phyloP scores from a whole-genome alignment of 2,797 vertebrate genomes.

The Anolis apletophallus region DNA sequence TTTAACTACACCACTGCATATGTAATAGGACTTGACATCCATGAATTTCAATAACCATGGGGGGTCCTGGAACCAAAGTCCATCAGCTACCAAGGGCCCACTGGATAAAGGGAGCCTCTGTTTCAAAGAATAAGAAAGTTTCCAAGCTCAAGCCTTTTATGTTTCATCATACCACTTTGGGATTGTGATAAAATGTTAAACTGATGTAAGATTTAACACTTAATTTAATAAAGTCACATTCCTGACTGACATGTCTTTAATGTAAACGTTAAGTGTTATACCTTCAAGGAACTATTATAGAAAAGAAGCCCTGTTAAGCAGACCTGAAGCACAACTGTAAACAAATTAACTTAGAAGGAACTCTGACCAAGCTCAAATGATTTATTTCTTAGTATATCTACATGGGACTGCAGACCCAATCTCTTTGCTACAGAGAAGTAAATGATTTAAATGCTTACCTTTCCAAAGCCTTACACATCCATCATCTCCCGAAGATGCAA shows the following conservation, averaged over 20 bases:
- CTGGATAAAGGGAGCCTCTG: not conserved
- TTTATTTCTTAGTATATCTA: not conserved
- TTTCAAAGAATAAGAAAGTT: not conserved
- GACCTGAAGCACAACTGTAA: not conserved
- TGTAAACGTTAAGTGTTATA: not conserved
- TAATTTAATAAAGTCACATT: not conserved
- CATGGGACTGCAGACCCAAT: not conserved
- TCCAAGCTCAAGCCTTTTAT: not conserved
- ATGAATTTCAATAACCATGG: too few species aligned
- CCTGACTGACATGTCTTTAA: not conserved
- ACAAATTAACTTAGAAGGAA: not conserved
- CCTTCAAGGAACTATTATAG: not conserved
- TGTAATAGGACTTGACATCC: too few species aligned
- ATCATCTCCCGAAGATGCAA: slow-evolving; percentile 96
- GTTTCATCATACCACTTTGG: not conserved
- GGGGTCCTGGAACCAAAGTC: too few species aligned
- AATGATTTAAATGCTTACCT: slow-evolving; percentile 78
- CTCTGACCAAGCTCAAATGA: not conserved
- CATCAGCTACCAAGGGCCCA: too few species aligned
- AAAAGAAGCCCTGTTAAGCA: not conserved
- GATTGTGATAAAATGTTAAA: not conserved
- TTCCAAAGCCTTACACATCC: slow-evolving; percentile 98
- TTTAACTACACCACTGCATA: too few species aligned
- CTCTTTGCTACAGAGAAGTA: not conserved
- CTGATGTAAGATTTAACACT: not conserved